Evolutionary conservation across 2,113 vertebrate species (phyloP).

Genomic region (Jaculus jaculus): DNA sequence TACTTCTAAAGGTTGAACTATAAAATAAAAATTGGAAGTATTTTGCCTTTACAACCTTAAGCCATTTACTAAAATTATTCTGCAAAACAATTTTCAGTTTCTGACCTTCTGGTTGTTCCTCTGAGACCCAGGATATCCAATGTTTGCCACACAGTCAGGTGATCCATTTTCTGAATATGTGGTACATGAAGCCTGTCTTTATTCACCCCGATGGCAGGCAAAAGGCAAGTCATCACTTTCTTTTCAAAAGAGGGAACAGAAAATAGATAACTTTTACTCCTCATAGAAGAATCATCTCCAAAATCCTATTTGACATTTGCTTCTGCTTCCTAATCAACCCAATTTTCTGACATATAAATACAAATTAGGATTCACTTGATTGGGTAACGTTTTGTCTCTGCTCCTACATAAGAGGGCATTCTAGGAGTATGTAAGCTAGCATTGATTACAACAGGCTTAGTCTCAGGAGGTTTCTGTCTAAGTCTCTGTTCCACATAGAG

Average conservation of each 20-base stretch:
- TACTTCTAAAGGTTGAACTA: slow-evolving; percentile 44
- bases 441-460: not conserved
- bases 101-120: not conserved
- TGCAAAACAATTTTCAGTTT: slow-evolving; percentile 62
- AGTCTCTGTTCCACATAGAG: slow-evolving; percentile 28
- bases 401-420: slow-evolving; percentile 2
- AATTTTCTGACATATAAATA: not conserved
- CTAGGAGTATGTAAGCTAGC: not conserved
- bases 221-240: not conserved
- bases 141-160: not conserved
- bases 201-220: not conserved
- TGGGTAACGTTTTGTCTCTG: not conserved
- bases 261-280: not conserved
- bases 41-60: slow-evolving; percentile 57
- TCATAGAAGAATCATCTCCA: not conserved
- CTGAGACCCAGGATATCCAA: not conserved
- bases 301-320: not conserved
- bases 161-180: not conserved
- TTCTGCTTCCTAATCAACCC: not conserved
- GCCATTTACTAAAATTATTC: slow-evolving; percentile 11
- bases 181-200: not conserved
- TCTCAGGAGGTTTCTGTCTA: slow-evolving; percentile 38
- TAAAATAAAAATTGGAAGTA: not conserved
- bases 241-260: slow-evolving; percentile 3
- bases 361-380: not conserved